Base-by-base conservation (phyloP, 2,888 invertebrate genomes). In the Idaea aversata region DNA sequence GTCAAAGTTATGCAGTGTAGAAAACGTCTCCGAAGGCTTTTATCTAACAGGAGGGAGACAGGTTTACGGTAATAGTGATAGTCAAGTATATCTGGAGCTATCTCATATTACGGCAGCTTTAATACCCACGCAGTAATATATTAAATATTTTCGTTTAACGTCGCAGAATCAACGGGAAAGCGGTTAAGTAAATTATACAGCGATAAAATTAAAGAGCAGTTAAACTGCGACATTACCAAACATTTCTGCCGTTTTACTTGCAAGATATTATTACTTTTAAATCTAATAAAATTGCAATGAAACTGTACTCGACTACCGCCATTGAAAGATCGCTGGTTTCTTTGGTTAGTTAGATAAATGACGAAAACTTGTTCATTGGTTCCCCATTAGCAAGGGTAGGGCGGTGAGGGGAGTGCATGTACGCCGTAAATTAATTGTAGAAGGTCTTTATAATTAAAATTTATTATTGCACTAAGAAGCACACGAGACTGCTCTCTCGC, bases 361-460 rank as follows among this genome's bases (percentile, higher is more conserved):
- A 85, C 86, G 80, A 87, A 87, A 88, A 90, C 86, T 88, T 87
- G 87, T 88, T 86, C 88, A 90, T 90, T 82, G 89, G 88, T 90
- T 90, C 82, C 76, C 91, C 87, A 91, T 92, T 91, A 91, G 88
- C 91, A 70, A 81, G 85, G 87, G 88, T 80, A 83, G 86, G 85
- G 84, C 79, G 76, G 62, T 77, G 78, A 81, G 81, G 83, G 83
- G 84, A 2, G 25, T 25, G 25, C 3, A 25, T 25, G 25, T 81
- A 77, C 76, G 69, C 82, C 86, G 85, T 91, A 92, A 92, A 91
- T 91, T 87, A 87, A 79, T 75, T 64, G 78, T 80, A 82, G 84
- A 81, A 84, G 82, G 82, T 85, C 84, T 90, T 88, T 88, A 86
- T 88, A 88, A 88, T 87, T 81, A 78, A 76, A 80, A 80, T 88